Evolutionary conservation across 2,888 invertebrate species (phyloP).

Genomic region (Dryadula phaetusa): DNA sequence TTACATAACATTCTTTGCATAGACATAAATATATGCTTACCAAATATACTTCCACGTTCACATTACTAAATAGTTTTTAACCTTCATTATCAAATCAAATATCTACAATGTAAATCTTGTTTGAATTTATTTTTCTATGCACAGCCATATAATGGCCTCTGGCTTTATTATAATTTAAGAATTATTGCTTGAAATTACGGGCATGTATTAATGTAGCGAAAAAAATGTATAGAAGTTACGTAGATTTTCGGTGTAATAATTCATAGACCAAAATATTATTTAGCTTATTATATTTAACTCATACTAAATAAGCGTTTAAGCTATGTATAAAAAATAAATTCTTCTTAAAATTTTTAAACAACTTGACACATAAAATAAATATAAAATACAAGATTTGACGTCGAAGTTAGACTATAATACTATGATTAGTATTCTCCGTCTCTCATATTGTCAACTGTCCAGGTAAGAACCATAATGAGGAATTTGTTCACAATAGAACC

Average conservation of each 20-base stretch:
- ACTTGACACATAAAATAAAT: background rate
- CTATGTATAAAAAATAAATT: too few relatives aligned
- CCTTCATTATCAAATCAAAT: slow-evolving; percentile 7
- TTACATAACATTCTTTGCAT: background rate
- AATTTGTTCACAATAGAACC: slow-evolving; percentile 13
- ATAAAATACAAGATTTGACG: background rate
- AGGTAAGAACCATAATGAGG: slow-evolving; percentile 43
- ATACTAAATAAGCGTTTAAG: background rate
- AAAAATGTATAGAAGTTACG: background rate
- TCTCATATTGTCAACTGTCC: slow-evolving; percentile 1
- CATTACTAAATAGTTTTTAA: background rate
- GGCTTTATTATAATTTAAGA: slow-evolving; percentile 1
- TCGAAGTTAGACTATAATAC: background rate
- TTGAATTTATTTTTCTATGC: slow-evolving; percentile 2
- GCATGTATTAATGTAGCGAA: background rate
- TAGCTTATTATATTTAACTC: background rate
- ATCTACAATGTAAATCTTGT: slow-evolving; percentile 1
- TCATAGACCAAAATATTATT: background rate
- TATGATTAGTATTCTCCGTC: slow-evolving; percentile 5
- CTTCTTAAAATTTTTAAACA: background rate
- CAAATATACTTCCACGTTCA: background rate
- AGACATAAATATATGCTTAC: background rate
- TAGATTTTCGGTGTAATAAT: background rate
- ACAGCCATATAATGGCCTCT: background rate
- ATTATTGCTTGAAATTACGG: background rate